Conservation (phyloP, 2,113 vertebrate genomes). For the Silurus asotus region DNA sequence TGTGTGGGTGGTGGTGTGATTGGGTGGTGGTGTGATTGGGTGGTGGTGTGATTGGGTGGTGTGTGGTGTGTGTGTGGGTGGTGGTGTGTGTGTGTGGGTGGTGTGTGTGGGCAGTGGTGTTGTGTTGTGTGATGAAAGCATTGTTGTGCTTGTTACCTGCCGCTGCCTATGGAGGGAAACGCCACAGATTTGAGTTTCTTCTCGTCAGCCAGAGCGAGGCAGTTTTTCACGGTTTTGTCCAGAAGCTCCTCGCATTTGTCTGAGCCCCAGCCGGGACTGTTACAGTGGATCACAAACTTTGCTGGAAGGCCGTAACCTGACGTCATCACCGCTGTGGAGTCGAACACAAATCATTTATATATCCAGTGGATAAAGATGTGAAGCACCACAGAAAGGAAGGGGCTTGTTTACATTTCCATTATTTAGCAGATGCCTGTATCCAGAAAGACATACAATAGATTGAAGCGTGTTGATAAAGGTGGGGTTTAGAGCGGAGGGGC, state of each 20-base stretch:
- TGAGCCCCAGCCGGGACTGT: slow-evolving; percentile 93
- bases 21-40: no score
- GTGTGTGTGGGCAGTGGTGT: no score
- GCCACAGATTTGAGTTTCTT: slow-evolving; percentile 97
- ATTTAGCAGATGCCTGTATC: no score
- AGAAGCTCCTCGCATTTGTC: slow-evolving; percentile 95
- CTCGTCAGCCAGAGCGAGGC: slow-evolving; percentile 94
- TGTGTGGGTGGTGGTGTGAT: no score
- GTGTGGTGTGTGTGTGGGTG: no score
- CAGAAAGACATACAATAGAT: no score
- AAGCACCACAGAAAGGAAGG: slow-evolving; percentile 1
- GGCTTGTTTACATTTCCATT: no score
- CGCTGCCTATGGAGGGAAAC: slow-evolving; percentile 95
- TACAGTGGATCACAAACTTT: slow-evolving; percentile 97
- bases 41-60: no score
- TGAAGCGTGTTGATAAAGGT: not conserved
- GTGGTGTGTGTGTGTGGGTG: no score
- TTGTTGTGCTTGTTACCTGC: slow-evolving; percentile 75
- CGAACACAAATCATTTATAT: not conserved
- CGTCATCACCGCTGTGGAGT: slow-evolving; percentile 80
- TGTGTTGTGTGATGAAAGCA: not conserved
- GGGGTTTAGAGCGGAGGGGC: not conserved
- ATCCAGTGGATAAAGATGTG: not conserved
- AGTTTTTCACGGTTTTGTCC: slow-evolving; percentile 98
- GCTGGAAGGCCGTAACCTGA: slow-evolving; percentile 88